Conservation (phyloP, 2,888 invertebrate genomes). For the Thera britannica region DNA sequence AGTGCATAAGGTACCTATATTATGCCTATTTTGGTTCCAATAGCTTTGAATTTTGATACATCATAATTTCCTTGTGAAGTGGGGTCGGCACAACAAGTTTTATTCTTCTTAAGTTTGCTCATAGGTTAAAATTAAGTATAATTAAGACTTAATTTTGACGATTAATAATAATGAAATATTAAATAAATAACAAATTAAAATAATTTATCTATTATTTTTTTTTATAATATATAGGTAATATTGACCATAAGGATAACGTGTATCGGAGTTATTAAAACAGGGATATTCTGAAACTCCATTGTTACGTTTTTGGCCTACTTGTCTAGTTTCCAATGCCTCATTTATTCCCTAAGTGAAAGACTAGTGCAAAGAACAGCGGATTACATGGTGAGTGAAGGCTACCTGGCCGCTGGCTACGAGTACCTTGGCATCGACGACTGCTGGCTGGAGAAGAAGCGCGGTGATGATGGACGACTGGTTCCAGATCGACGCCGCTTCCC, state of each 20-base stretch:
- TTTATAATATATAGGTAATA: too few relatives aligned
- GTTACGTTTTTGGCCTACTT: neutral
- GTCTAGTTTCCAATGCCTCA: neutral
- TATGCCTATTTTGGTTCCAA: neutral
- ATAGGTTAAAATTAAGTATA: too few relatives aligned
- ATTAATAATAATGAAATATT: too few relatives aligned
- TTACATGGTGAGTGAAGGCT: slow-evolving; percentile 87
- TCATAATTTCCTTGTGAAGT: too few relatives aligned
- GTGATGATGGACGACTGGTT: slow-evolving; percentile 84
- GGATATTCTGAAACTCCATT: too few relatives aligned
- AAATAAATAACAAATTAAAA: too few relatives aligned
- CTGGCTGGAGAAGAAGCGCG: slow-evolving; percentile 88
- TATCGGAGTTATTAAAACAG: too few relatives aligned
- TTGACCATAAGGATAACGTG: too few relatives aligned
- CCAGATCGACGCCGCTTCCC: slow-evolving; percentile 89
- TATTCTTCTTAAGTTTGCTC: too few relatives aligned
- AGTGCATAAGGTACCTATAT: slow-evolving; percentile 86
- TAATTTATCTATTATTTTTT: too few relatives aligned
- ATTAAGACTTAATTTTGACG: too few relatives aligned
- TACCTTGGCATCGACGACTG: slow-evolving; percentile 91
- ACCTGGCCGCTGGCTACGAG: slow-evolving; percentile 88
- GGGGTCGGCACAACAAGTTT: too few relatives aligned
- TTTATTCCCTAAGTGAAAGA: slow-evolving; percentile 78
- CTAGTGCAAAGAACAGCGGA: slow-evolving; percentile 87
- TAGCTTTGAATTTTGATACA: neutral